phyloP scores from a whole-genome alignment of 2,797 vertebrate species.

The Tapera naevia region DNA sequence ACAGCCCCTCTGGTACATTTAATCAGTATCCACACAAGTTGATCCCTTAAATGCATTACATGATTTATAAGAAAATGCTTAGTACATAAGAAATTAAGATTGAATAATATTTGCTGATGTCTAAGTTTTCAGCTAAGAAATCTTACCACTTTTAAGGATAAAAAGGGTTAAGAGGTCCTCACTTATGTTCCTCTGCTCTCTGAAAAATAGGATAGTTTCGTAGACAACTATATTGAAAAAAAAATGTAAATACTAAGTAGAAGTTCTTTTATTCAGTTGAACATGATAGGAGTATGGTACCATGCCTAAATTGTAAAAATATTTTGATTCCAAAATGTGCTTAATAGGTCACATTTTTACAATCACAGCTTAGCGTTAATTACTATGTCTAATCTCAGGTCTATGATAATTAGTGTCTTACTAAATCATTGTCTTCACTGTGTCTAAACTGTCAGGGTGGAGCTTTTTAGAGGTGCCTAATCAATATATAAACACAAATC shows the following conservation, averaged over 20 bases:
- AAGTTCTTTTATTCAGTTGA: neutral
- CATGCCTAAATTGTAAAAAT: neutral
- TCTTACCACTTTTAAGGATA: neutral
- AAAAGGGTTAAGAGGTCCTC: neutral
- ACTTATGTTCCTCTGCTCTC: neutral
- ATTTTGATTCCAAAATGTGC: neutral
- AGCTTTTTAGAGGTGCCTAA: neutral
- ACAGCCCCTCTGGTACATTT: constrained; percentile 42
- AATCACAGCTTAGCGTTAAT: neutral
- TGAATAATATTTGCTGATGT: constrained; percentile 32
- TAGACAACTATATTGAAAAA: neutral
- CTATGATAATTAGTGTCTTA: neutral
- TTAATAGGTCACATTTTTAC: constrained; percentile 3
- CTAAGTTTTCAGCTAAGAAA: constrained; percentile 24
- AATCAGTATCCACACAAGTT: constrained; percentile 54
- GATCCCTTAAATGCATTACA: constrained; percentile 36
- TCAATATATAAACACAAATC: neutral
- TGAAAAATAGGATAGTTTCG: neutral
- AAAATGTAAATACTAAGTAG: neutral
- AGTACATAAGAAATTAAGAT: constrained; percentile 45
- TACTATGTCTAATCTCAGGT: neutral
- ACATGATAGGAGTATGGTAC: neutral
- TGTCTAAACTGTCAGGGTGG: neutral
- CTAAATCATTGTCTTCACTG: neutral
- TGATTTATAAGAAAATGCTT: constrained; percentile 48